Conservation (phyloP, 2,797 vertebrate species). For the Tapirus indicus region DNA sequence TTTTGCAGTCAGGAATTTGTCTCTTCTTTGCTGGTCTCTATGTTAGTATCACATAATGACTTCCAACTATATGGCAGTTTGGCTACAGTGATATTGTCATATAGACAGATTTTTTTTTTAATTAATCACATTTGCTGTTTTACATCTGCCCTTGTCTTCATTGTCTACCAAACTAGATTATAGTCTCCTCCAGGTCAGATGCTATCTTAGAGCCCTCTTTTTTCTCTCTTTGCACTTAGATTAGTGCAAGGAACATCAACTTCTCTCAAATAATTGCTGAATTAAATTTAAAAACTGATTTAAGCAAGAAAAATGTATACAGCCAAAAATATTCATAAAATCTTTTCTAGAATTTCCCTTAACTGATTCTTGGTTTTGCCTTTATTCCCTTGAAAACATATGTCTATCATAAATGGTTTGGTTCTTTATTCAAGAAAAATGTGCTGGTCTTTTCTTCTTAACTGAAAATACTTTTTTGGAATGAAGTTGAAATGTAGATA, state of each 20-base stretch:
- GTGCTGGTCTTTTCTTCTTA: background rate
- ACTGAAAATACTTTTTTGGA: background rate
- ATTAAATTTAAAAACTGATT: background rate
- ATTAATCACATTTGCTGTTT: background rate
- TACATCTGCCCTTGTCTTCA: background rate
- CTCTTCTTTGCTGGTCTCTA: background rate
- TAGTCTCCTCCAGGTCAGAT: background rate
- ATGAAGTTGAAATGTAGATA: background rate
- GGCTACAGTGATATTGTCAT: background rate
- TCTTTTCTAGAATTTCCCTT: background rate
- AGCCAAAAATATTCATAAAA: background rate
- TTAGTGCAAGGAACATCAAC: background rate
- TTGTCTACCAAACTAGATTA: background rate
- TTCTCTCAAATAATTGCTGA: background rate
- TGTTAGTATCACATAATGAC: background rate
- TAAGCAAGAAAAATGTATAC: background rate
- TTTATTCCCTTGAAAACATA: background rate
- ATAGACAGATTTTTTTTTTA: background rate
- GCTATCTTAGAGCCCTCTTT: background rate
- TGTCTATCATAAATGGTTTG: background rate
- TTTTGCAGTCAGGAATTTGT: background rate
- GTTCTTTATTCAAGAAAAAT: conserved; percentile 25
- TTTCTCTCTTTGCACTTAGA: background rate
- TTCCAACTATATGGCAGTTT: background rate
- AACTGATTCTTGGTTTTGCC: background rate